Evolutionary conservation across 2,888 invertebrate species (phyloP).

Genomic region (Falcaria lacertinaria): DNA sequence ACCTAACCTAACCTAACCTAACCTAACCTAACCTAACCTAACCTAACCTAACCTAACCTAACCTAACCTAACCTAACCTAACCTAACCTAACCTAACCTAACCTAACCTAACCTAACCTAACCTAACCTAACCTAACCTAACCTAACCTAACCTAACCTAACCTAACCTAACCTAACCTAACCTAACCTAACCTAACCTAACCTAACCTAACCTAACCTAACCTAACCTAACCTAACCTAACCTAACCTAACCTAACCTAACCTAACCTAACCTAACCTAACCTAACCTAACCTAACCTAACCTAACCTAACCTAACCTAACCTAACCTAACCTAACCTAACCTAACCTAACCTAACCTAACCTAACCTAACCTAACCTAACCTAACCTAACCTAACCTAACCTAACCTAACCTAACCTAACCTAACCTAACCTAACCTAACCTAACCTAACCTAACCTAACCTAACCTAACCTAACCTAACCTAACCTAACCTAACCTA

Average conservation of each 20-base stretch:
- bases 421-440: conserved; percentile 7
- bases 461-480: conserved; percentile 7
- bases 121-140: conserved; percentile 13
- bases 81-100: conserved; percentile 17
- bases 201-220: conserved; percentile 16
- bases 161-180: conserved; percentile 15
- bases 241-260: conserved; percentile 12
- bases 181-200: conserved; percentile 15
- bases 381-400: conserved; percentile 9
- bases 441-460: conserved; percentile 6
- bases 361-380: conserved; percentile 10
- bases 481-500: conserved; percentile 7
- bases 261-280: conserved; percentile 11
- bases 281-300: conserved; percentile 12
- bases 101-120: conserved; percentile 11
- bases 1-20: conserved; percentile 17
- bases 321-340: conserved; percentile 6
- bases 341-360: conserved; percentile 8
- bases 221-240: conserved; percentile 15
- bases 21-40: conserved; percentile 18
- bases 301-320: conserved; percentile 8
- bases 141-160: conserved; percentile 10
- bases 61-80: conserved; percentile 16
- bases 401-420: conserved; percentile 5
- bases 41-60: conserved; percentile 17